Evolutionary conservation across 37 sponge, comb jelly and placozoan genomes (phyloP), one percentile per base, ranked within the genome.

Genomic region (Chondrosia reniformis): DNA sequence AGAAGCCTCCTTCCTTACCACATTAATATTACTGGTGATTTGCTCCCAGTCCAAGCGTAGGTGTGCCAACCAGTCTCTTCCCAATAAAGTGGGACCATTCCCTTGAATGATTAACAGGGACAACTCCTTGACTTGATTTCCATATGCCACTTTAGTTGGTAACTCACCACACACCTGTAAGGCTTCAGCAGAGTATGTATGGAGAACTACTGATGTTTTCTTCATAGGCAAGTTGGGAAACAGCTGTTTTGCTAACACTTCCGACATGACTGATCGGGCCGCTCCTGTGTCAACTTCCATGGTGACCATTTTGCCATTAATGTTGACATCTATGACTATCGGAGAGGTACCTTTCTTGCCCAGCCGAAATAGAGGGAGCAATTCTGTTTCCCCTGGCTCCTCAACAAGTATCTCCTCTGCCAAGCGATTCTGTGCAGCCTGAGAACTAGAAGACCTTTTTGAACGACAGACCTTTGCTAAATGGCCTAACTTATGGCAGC

Each of bases 251-350:
- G n/a, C 30, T 30, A 30, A 30, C 7, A 30, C 22, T 13, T 25
- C n/a, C 4, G 61, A 37, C 39, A 66, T 66, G 31, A 66, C 39
- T 5, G 67, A 30, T 4, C 7, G 39, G 6, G 38, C 67, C 3
- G 67, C 67, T 19, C 67, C 67, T 19, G 67, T 66, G 38, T 66
- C 67, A 8, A 66, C 7, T 19, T 66, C 67, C 67, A 66, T 66
- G 39, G 5, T 30, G 37, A 66, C 17, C 15, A 10, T 5, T 19
- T 66, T 66, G 4, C 67, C 67, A 66, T 66, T 36, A 8, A 66
- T 19, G 15, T 5, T 8, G 37, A 66, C 38, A 33, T 22, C 38
- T 30, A 66, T 40, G 6, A 36, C 39, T 7, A 66, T 66, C 9
- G 67, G 67, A 9, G 32, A 21, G 4, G 39, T 31, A 9, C 39